phyloP scores from a whole-genome alignment of 1,140 invertebrate genomes.

The Ericerus pela region DNA sequence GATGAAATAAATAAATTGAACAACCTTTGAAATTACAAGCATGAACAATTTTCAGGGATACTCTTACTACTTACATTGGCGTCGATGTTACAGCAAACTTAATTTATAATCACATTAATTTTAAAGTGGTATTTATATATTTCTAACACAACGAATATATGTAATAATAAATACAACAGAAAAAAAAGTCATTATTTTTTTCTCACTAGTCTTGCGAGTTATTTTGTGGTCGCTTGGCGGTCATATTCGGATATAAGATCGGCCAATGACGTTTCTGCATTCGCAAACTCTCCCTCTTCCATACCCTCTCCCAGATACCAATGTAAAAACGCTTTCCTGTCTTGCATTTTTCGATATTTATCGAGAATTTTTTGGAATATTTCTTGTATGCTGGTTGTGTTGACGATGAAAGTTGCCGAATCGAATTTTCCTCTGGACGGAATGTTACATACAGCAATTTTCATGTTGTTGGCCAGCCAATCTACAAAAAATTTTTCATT shows the following conservation, averaged over 20 bases:
- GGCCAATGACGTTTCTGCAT: conserved; percentile 37
- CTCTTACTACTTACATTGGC: too few relatives aligned
- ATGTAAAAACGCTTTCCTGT: conserved; percentile 38
- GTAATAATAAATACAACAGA: too few relatives aligned
- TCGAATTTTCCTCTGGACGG: conserved; percentile 1
- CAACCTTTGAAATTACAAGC: too few relatives aligned
- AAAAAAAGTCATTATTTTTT: too few relatives aligned
- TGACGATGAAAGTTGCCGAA: conserved; percentile 1
- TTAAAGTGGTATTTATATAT: too few relatives aligned
- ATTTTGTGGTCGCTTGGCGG: too few relatives aligned
- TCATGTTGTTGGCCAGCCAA: conserved; percentile 42
- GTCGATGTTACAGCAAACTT: too few relatives aligned
- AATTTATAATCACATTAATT: too few relatives aligned
- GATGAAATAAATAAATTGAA: too few relatives aligned
- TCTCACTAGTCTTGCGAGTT: too few relatives aligned
- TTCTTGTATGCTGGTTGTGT: not conserved
- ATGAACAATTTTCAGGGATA: too few relatives aligned
- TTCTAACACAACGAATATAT: too few relatives aligned
- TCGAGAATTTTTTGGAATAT: conserved; percentile 1
- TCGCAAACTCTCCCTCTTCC: conserved; percentile 48
- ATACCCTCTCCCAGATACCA: conserved; percentile 49
- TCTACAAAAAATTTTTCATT: conserved; percentile 38
- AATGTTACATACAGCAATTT: conserved; percentile 23
- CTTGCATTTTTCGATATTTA: conserved; percentile 41
- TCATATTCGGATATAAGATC: conserved; percentile 16